phyloP scores from a whole-genome alignment of 2,113 vertebrate genomes.

The Dinomys branickii region DNA sequence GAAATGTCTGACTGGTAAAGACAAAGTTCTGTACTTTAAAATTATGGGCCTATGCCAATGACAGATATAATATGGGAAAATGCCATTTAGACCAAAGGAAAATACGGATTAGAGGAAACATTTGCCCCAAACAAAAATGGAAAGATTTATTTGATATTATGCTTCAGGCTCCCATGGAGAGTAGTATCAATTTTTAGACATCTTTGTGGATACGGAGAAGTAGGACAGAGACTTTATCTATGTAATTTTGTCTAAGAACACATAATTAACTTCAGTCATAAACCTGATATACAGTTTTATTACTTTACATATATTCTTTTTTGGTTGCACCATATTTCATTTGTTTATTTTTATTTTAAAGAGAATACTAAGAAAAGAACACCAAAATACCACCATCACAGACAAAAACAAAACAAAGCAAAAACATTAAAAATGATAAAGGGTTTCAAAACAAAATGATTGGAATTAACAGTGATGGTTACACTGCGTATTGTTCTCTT shows the following conservation, averaged over 20 bases:
- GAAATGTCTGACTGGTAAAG: background rate
- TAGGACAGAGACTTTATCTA: too few species aligned
- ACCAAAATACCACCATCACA: too few species aligned
- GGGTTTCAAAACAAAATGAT: too few species aligned
- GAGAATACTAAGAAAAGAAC: too few species aligned
- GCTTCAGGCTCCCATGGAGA: background rate
- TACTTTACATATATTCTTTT: background rate
- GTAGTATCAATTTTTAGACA: background rate
- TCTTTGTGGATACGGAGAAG: background rate
- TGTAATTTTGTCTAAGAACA: background rate
- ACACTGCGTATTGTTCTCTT: too few species aligned
- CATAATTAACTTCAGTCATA: background rate
- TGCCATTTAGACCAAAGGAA: background rate
- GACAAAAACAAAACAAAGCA: too few species aligned
- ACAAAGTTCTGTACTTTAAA: constrained; percentile 7
- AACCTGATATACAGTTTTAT: background rate
- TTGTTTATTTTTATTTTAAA: too few species aligned
- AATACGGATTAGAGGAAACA: background rate
- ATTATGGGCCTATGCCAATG: background rate
- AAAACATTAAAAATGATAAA: too few species aligned
- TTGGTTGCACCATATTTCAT: too few species aligned
- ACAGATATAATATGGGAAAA: background rate
- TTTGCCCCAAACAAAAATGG: background rate
- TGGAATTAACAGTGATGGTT: too few species aligned
- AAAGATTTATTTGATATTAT: background rate